phyloP scores from a whole-genome alignment of 35 echinoderm and acorn worm species.

The Stichopus chloronotus region DNA sequence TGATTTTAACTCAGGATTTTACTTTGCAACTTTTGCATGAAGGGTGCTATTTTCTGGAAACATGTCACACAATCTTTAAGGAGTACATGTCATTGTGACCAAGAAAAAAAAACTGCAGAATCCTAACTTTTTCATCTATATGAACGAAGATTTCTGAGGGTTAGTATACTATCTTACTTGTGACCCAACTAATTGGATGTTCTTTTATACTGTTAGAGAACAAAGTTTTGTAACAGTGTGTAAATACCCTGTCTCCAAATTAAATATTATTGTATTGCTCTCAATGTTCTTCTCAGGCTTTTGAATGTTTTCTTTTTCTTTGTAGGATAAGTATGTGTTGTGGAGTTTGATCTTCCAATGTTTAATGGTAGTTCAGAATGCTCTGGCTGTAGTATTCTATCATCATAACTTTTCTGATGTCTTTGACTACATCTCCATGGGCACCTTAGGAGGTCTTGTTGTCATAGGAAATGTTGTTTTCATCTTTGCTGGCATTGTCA shows the following conservation, averaged over 20 bases:
- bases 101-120: too few species aligned
- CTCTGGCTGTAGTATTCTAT: constrained; percentile 45
- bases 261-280: not conserved
- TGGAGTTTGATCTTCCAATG: constrained; percentile 86
- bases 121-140: too few species aligned
- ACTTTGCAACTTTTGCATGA: too few species aligned
- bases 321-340: constrained; percentile 91
- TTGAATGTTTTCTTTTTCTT: not conserved
- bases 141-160: too few species aligned
- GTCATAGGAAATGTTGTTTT: constrained; percentile 37
- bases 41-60: too few species aligned
- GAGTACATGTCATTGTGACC: too few species aligned
- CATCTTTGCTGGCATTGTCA: constrained; percentile 31
- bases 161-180: too few species aligned
- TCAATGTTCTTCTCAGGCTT: not conserved
- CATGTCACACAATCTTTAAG: too few species aligned
- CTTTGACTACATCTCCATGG: constrained; percentile 51
- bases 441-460: constrained; percentile 11
- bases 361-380: constrained; percentile 90
- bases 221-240: too few species aligned
- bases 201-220: too few species aligned
- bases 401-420: not conserved
- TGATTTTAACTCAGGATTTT: too few species aligned
- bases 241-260: not conserved
- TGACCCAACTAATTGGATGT: too few species aligned